Evolutionary conservation across 2,113 vertebrate species (phyloP), one percentile per base, ranked within the genome.

Genomic region (human): DNA sequence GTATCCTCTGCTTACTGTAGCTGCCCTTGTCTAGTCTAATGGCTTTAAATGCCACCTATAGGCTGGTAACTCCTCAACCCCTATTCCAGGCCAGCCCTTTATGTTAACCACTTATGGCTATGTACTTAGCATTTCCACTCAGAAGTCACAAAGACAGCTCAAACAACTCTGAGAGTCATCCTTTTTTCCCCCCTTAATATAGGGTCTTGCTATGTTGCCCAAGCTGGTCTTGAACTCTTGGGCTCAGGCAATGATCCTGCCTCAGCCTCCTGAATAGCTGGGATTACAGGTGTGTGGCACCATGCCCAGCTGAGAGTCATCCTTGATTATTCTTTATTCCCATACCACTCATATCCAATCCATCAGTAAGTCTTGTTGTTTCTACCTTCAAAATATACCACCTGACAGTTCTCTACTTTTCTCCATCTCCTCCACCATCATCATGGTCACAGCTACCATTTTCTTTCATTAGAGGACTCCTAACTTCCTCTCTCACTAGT

Each of bases 181-280:
- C 38, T 48, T 14, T 16, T 16, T 3, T 0, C 0, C 3, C 66
- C 32, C 66, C 32, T 68, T 35, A n/a, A 35, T 16, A 68, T 18
- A 16, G 32, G 66, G 32, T 68, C 32, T n/a, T 68, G 66, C 66
- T n/a, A 68, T 68, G 16, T 68, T 68, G 12, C 61, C 61, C 66
- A 68, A 35, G 66, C 32, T 68, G 30, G 66, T 68, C 66, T 68
- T 35, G 16, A 68, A 68, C 66, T 35, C 32, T 35, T n/a, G 32
- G 66, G 66, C 30, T 35, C 32, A 8, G 32, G 30, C 66, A 68
- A 35, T 68, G 16, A 16, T 35, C 64, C 64, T 35, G 16, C 66
- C 16, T 68, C 32, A 68, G 66, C 32, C 6, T 68, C 32, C 66
- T n/a, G 66, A 68, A 7, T 68, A 35, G 66, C 66, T 68, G 66